Evolutionary conservation across 2,888 invertebrate genomes (phyloP).

Genomic region (Venustoraphidia nigricollis): DNA sequence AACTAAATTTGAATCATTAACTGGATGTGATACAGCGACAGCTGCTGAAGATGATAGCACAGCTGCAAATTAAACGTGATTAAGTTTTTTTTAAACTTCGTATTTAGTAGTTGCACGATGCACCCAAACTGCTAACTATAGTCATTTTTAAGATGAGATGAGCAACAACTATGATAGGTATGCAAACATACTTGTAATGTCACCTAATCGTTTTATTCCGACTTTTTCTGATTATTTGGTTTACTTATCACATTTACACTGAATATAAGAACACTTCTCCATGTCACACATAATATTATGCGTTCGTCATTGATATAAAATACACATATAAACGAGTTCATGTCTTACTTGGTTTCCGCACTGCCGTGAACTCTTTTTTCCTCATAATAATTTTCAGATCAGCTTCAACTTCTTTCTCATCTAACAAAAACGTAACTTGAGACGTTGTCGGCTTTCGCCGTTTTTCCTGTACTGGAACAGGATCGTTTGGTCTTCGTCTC

Average conservation of each 20-base stretch:
- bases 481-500: conserved; percentile 84
- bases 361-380: conserved; percentile 31
- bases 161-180: too few species aligned
- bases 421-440: conserved; percentile 72
- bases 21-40: conserved; percentile 6
- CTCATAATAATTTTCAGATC: conserved; percentile 70
- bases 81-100: background rate
- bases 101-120: too few species aligned
- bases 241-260: too few species aligned
- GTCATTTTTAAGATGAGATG: background rate
- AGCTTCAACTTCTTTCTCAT: conserved; percentile 76
- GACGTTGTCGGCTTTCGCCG: conserved; percentile 71
- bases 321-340: too few species aligned
- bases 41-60: background rate
- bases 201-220: too few species aligned
- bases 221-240: too few species aligned
- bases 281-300: too few species aligned
- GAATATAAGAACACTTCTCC: too few species aligned
- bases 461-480: conserved; percentile 76
- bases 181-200: too few species aligned
- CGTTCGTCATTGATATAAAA: too few species aligned
- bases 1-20: conserved; percentile 30
- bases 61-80: background rate
- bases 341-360: conserved; percentile 33
- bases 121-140: too few species aligned